Percentiles rank a stretch among this genome's conserved stretches.
Evolutionary conservation across 2,888 invertebrate genomes (phyloP).

Genomic region (Eupelmus urozonus): DNA sequence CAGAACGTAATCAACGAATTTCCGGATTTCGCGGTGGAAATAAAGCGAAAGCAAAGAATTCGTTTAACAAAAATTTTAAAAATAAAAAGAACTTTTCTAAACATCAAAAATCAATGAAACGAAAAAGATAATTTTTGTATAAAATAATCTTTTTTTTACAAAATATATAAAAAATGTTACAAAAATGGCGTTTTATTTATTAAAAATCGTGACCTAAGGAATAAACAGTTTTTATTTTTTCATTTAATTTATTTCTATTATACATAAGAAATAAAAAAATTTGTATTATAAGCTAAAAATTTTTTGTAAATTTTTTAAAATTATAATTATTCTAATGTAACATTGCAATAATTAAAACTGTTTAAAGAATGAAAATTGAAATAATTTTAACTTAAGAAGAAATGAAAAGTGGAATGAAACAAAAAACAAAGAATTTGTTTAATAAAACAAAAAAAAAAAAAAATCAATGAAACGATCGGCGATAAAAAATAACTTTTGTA

Average conservation of each 20-base stretch:
- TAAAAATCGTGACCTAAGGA: too few species aligned
- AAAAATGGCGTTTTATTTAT: too few species aligned
- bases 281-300: constrained; percentile 38
- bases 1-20: constrained; percentile 79
- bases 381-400: constrained; percentile 23
- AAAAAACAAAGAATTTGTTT: too few species aligned
- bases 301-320: constrained; percentile 26
- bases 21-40: constrained; percentile 57
- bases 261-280: constrained; percentile 50
- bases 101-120: constrained; percentile 27
- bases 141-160: constrained; percentile 1
- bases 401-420: too few species aligned
- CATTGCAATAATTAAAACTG: constrained; percentile 32
- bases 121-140: constrained; percentile 42
- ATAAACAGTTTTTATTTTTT: too few species aligned
- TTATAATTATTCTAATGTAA: constrained; percentile 33
- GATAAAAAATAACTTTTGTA: too few species aligned
- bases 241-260: constrained; percentile 46
- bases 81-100: constrained; percentile 46
- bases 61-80: constrained; percentile 35
- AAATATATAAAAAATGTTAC: constrained; percentile 4
- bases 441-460: constrained; percentile 4
- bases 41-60: constrained; percentile 47
- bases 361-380: constrained; percentile 19
- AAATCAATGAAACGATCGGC: too few species aligned